These are phyloP conservation scores for Rhinogobius similis DNA, from an alignment of 2,113 vertebrate species.

Conservation along the genomic window DNA sequence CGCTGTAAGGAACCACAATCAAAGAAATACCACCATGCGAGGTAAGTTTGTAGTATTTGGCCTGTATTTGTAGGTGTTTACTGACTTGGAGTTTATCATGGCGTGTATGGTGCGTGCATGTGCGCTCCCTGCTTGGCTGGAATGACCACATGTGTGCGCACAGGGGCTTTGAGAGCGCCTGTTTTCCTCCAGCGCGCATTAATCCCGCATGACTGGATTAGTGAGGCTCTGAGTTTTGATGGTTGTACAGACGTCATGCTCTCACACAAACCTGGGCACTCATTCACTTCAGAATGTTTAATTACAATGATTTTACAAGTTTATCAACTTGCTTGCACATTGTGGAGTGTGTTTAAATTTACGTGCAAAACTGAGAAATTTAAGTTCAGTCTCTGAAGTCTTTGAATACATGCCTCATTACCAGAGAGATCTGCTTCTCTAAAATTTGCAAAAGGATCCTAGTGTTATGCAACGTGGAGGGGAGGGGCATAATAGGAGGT, in stretches of 20 bases:
- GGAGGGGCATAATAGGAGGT: conserved; percentile 50
- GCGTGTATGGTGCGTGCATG: not conserved
- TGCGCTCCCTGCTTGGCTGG: not conserved
- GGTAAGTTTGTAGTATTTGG: conserved; percentile 59
- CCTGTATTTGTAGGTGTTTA: not conserved
- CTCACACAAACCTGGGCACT: not conserved
- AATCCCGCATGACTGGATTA: conserved; percentile 69
- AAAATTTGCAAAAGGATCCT: conserved; percentile 40
- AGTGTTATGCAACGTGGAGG: conserved; percentile 66
- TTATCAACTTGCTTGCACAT: not conserved
- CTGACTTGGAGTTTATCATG: conserved; percentile 7
- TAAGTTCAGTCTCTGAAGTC: not conserved
- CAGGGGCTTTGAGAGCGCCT: conserved; percentile 43
- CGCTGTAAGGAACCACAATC: conserved; percentile 6
- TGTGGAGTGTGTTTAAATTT: not conserved
- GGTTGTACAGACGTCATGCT: conserved; percentile 29
- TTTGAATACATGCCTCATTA: conserved; percentile 18
- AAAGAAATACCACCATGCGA: conserved; percentile 71
- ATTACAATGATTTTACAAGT: not conserved
- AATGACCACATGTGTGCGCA: conserved; percentile 55
- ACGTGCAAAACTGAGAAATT: not conserved
- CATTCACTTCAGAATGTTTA: not conserved
- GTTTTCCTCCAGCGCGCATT: conserved; percentile 61
- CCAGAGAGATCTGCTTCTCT: conserved; percentile 24
- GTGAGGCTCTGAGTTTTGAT: conserved; percentile 30